Conservation (phyloP, 2,113 vertebrate species). For the Serinus canaria region DNA sequence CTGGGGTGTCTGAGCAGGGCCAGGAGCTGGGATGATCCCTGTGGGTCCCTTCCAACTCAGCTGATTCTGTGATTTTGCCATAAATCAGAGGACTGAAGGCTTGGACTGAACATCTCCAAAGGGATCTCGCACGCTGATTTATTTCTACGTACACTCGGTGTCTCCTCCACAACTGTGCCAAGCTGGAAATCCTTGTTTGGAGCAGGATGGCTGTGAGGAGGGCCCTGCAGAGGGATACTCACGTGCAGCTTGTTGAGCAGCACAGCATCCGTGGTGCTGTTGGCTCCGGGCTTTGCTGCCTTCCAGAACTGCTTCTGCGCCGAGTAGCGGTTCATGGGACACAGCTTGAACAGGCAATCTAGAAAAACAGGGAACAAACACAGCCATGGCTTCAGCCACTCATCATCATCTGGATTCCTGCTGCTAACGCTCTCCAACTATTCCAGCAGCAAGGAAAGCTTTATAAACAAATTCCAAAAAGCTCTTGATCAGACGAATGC, state of each 20-base stretch:
- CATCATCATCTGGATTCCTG: not conserved
- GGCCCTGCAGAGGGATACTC: conserved; percentile 39
- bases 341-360: conserved; percentile 98
- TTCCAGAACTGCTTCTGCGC: conserved; percentile 99
- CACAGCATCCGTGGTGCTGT: conserved; percentile 92
- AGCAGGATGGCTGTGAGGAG: not conserved
- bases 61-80: accelerated
- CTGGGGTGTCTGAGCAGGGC: not conserved
- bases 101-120: accelerated
- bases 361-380: not conserved
- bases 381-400: not conserved
- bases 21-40: not conserved
- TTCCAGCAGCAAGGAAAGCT: not conserved
- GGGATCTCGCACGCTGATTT: accelerated
- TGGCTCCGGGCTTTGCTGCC: conserved; percentile 94
- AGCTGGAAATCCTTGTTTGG: accelerated
- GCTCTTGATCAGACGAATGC: conserved; percentile 7
- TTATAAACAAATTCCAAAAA: conserved; percentile 42
- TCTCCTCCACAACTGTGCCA: accelerated
- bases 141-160: accelerated
- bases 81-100: not conserved
- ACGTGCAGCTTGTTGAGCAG: conserved; percentile 96
- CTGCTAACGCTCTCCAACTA: not conserved
- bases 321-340: conserved; percentile 98
- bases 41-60: not conserved